Evolutionary conservation across 1,140 invertebrate genomes (phyloP).

Genomic region (Pseudachorutes palmiensis): DNA sequence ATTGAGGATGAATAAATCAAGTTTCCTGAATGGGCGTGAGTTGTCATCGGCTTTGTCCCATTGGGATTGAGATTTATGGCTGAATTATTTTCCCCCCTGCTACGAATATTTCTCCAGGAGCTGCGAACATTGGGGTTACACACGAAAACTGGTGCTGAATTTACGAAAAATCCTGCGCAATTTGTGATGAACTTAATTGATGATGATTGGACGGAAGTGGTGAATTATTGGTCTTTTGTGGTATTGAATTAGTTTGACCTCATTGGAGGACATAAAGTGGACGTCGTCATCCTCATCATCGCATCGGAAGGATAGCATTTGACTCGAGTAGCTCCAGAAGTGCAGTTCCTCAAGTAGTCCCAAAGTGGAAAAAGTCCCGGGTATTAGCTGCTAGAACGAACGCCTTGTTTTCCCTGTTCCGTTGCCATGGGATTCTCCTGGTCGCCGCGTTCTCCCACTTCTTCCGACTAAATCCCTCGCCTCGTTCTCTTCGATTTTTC

Average conservation of each 20-base stretch:
- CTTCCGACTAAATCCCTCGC: neutral
- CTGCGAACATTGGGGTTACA: too few species aligned
- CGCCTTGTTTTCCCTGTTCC: neutral
- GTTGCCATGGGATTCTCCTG: neutral
- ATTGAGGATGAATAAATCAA: too few species aligned
- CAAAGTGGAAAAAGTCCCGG: neutral
- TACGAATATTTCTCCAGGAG: too few species aligned
- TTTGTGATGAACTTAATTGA: neutral
- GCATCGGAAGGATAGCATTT: neutral
- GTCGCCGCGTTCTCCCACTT: neutral
- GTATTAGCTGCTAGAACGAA: neutral
- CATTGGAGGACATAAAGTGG: neutral
- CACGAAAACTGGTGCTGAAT: too few species aligned
- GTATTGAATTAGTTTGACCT: constrained; percentile 6
- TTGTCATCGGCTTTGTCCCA: too few species aligned
- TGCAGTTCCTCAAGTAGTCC: neutral
- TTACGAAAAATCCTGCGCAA: too few species aligned
- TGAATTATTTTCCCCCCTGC: too few species aligned
- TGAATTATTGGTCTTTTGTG: neutral
- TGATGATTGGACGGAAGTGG: neutral
- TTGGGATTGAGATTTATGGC: too few species aligned
- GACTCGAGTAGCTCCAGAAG: neutral
- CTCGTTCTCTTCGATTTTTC: constrained; percentile 13
- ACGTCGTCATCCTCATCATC: neutral
- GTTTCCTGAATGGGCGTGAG: too few species aligned